These are phyloP conservation scores for Drosophila emarginata DNA, from an alignment of 2,888 invertebrate species.

Conservation along the genomic window DNA sequence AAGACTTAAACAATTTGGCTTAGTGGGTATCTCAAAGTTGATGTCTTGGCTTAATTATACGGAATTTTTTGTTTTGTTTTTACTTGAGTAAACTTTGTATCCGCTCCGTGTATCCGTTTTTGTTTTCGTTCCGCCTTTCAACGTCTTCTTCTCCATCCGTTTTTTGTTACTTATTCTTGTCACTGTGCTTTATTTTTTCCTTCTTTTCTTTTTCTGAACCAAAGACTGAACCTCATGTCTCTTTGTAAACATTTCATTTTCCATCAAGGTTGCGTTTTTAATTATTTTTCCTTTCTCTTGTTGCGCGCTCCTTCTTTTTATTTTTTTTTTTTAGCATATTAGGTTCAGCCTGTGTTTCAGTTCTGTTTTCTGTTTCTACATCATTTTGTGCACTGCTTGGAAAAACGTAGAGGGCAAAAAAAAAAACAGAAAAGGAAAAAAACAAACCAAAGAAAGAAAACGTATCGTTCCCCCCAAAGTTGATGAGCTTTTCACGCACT, in stretches of 20 bases:
- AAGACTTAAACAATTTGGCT: no score
- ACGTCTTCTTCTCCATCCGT: slow-evolving; percentile 29
- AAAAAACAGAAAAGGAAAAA: slow-evolving; percentile 1
- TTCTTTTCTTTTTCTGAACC: slow-evolving; percentile 19
- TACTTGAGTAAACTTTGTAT: slow-evolving; percentile 74
- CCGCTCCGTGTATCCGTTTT: slow-evolving; percentile 73
- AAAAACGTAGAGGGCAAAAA: slow-evolving; percentile 8
- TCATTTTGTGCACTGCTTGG: slow-evolving; percentile 61
- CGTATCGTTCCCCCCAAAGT: slow-evolving; percentile 40
- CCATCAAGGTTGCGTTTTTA: slow-evolving; percentile 81
- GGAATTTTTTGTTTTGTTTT: slow-evolving; percentile 20
- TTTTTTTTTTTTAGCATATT: slow-evolving; percentile 59
- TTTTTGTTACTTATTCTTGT: slow-evolving; percentile 42
- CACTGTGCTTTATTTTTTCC: slow-evolving; percentile 59
- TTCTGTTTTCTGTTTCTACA: slow-evolving; percentile 55
- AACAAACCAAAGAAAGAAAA: slow-evolving; percentile 4
- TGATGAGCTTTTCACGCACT: slow-evolving; percentile 78
- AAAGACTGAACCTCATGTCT: slow-evolving; percentile 46
- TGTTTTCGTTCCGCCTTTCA: slow-evolving; percentile 71
- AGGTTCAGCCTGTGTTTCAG: slow-evolving; percentile 54
- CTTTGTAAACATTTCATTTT: slow-evolving; percentile 80
- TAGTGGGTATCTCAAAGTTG: neutral
- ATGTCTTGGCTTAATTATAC: neutral
- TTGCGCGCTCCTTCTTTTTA: slow-evolving; percentile 30
- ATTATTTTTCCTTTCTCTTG: slow-evolving; percentile 79